Evolutionary conservation across 2,888 invertebrate species (phyloP).

Genomic region (Callyntrura guangdongensis): DNA sequence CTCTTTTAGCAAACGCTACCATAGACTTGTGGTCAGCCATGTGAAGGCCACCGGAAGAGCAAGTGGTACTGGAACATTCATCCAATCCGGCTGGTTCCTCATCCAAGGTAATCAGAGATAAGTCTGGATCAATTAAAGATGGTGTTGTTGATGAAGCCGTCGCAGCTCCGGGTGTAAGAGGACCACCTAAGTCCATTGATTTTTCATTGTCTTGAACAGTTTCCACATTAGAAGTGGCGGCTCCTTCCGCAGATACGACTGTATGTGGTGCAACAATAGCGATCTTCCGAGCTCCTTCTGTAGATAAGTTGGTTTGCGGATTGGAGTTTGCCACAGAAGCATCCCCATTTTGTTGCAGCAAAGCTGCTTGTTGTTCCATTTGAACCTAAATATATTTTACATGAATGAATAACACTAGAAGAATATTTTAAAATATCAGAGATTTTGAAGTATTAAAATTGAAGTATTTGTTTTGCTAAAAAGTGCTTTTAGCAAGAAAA

Average conservation of each 20-base stretch:
- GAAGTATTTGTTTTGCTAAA: background rate
- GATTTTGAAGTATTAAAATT: background rate
- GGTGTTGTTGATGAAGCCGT: conserved; percentile 27
- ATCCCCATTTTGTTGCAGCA: conserved; percentile 35
- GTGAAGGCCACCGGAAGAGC: conserved; percentile 88
- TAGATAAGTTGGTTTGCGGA: conserved; percentile 3
- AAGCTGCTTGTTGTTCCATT: conserved; percentile 78
- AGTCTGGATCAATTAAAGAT: conserved; percentile 70
- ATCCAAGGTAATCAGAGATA: conserved; percentile 71
- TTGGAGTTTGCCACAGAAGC: background rate
- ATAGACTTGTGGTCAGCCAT: conserved; percentile 87
- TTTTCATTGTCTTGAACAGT: conserved; percentile 48
- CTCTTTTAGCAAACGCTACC: conserved; percentile 88
- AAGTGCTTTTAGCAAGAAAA: background rate
- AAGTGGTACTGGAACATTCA: conserved; percentile 87
- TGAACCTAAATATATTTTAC: conserved; percentile 74
- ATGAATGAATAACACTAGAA: background rate
- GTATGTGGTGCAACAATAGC: conserved; percentile 69
- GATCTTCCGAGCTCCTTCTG: conserved; percentile 26
- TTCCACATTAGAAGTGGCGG: conserved; percentile 36
- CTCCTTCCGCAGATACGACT: conserved; percentile 10
- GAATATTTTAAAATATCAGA: background rate
- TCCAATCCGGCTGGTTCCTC: conserved; percentile 70
- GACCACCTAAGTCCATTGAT: conserved; percentile 76
- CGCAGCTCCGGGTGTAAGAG: conserved; percentile 80